Conservation (phyloP, 2,797 vertebrate species). For the Columba guinea region DNA sequence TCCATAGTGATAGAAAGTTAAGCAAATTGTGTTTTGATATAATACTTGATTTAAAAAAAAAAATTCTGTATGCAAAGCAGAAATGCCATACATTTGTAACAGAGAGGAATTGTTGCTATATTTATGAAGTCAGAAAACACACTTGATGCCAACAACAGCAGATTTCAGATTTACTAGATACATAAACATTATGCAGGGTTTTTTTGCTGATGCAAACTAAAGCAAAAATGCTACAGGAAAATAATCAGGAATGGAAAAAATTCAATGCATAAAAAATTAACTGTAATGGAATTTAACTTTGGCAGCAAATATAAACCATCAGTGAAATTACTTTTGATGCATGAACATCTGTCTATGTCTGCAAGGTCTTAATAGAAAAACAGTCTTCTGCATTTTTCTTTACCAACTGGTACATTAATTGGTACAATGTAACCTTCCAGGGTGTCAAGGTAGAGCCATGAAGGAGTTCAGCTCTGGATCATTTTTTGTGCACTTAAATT, state of each 20-base stretch:
- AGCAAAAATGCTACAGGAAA: slow-evolving; percentile 9
- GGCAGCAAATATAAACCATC: background rate
- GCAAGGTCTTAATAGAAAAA: background rate
- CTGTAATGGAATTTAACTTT: slow-evolving; percentile 23
- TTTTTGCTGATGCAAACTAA: slow-evolving; percentile 40
- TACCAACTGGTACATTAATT: background rate
- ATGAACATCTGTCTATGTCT: slow-evolving; percentile 8
- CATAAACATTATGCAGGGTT: background rate
- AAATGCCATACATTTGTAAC: background rate
- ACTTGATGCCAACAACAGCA: background rate
- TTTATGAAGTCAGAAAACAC: background rate
- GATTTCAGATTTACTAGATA: background rate
- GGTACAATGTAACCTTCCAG: background rate
- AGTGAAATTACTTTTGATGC: background rate
- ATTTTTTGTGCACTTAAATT: background rate
- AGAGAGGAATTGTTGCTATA: background rate
- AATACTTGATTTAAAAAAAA: background rate
- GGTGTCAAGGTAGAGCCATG: background rate
- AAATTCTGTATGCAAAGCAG: background rate
- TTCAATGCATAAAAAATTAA: background rate
- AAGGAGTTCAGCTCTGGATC: background rate
- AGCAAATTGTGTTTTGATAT: background rate
- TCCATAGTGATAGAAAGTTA: background rate
- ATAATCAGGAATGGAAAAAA: background rate
- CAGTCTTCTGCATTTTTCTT: background rate